Conservation (phyloP, 2,113 vertebrate species). For the Ptilorrhoa leucosticta region DNA sequence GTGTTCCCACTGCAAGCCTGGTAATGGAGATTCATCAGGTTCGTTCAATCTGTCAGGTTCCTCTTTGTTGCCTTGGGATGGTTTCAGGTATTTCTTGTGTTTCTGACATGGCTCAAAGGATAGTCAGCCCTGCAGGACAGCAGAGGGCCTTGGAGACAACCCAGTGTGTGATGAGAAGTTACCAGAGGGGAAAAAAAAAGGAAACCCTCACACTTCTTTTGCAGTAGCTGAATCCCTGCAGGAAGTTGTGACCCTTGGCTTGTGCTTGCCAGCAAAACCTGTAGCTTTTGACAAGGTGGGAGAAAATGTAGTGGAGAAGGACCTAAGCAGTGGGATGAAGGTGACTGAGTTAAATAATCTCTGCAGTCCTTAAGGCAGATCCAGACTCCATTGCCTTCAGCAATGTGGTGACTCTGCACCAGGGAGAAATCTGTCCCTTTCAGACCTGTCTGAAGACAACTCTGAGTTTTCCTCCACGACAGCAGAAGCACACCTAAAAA, state of each 20-base stretch:
- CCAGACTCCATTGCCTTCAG: not conserved
- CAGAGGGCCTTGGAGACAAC: not conserved
- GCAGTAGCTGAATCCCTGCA: not conserved
- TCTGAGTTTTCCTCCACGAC: not conserved
- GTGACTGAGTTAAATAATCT: not conserved
- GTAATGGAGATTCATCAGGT: not conserved
- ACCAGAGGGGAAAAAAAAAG: not conserved
- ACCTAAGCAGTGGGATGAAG: not conserved
- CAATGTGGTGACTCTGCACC: accelerated
- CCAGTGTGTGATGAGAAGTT: not conserved
- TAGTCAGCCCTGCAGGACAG: not conserved
- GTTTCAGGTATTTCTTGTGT: not conserved
- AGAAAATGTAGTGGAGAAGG: not conserved
- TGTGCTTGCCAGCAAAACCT: not conserved
- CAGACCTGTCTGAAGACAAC: not conserved
- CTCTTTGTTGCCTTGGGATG: not conserved
- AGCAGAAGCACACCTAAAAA: not conserved
- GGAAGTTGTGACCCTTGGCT: not conserved
- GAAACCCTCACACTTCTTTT: not conserved
- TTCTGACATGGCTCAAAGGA: not conserved
- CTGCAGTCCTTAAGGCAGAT: not conserved
- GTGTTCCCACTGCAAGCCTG: not conserved
- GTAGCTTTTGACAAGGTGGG: not conserved
- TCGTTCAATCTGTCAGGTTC: not conserved
- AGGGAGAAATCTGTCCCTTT: not conserved